A percentile compares a stretch with the other conserved stretches of the same genome.
Conservation (phyloP, 2,113 vertebrate genomes). For the Apistogramma diplotaenia region DNA sequence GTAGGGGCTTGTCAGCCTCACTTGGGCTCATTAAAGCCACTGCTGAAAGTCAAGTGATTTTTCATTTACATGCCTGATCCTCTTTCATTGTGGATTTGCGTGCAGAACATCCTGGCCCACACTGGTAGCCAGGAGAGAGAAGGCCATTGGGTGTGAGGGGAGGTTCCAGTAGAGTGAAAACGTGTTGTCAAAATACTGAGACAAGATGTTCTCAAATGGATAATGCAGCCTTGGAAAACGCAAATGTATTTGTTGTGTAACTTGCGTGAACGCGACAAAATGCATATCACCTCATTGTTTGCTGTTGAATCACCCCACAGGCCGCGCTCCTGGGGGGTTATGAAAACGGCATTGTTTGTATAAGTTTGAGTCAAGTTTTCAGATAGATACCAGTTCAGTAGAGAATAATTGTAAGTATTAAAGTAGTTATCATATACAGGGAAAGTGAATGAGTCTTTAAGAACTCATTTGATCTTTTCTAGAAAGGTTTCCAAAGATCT, state of each 20-base stretch:
- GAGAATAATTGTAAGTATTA: neutral
- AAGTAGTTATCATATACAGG: neutral
- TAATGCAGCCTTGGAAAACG: neutral
- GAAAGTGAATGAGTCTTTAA: neutral
- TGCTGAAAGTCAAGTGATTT: slow-evolving; percentile 45
- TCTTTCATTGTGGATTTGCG: slow-evolving; percentile 62
- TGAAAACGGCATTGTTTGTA: neutral
- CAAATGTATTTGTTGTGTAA: slow-evolving; percentile 16
- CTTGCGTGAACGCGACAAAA: neutral
- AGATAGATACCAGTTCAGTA: fast-evolving
- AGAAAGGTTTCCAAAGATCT: neutral
- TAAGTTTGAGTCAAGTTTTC: neutral
- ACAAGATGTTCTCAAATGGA: slow-evolving; percentile 1
- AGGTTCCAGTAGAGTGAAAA: neutral
- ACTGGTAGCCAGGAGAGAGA: slow-evolving; percentile 7
- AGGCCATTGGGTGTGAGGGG: neutral
- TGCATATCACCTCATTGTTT: neutral
- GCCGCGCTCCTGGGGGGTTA: neutral
- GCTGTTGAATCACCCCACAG: neutral
- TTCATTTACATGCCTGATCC: slow-evolving; percentile 46
- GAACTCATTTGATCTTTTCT: no score
- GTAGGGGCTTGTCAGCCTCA: neutral
- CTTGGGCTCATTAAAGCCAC: slow-evolving; percentile 40
- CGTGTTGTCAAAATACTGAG: slow-evolving; percentile 26
- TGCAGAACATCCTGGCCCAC: slow-evolving; percentile 36